phyloP scores from a whole-genome alignment of 1,140 invertebrate species.

The Nomia melanderi region DNA sequence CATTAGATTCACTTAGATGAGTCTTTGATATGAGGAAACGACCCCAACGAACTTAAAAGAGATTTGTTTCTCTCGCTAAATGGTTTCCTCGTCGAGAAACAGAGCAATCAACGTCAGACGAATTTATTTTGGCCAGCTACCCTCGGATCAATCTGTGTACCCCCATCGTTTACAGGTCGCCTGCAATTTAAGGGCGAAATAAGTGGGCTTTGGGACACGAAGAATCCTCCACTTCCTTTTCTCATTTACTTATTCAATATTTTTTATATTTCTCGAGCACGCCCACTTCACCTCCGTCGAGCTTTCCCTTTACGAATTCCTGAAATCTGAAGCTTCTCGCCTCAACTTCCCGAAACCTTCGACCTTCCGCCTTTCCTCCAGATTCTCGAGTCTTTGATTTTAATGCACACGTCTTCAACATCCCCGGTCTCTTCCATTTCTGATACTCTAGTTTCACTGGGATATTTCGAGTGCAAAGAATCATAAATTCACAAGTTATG shows the following conservation, averaged over 20 bases:
- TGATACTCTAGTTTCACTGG: no score
- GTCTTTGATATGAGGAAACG: background rate
- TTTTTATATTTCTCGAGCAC: no score
- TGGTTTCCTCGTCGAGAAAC: background rate
- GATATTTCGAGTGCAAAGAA: no score
- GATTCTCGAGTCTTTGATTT: no score
- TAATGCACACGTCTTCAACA: no score
- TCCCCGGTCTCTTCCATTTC: no score
- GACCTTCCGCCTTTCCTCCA: no score
- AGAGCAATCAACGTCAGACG: background rate
- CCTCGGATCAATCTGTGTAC: background rate
- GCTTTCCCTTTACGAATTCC: background rate
- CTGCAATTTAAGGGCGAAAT: background rate
- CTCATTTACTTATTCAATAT: background rate
- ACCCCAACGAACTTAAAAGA: background rate
- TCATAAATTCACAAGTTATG: no score
- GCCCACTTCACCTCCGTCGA: background rate
- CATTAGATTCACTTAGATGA: background rate
- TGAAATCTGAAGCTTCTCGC: no score
- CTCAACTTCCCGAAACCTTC: no score
- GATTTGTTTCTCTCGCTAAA: background rate
- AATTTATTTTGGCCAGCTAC: background rate
- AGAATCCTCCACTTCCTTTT: background rate
- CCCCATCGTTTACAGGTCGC: background rate
- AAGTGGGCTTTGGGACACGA: background rate